phyloP scores from a whole-genome alignment of 2,113 vertebrate genomes.

The Heliornis fulica region DNA sequence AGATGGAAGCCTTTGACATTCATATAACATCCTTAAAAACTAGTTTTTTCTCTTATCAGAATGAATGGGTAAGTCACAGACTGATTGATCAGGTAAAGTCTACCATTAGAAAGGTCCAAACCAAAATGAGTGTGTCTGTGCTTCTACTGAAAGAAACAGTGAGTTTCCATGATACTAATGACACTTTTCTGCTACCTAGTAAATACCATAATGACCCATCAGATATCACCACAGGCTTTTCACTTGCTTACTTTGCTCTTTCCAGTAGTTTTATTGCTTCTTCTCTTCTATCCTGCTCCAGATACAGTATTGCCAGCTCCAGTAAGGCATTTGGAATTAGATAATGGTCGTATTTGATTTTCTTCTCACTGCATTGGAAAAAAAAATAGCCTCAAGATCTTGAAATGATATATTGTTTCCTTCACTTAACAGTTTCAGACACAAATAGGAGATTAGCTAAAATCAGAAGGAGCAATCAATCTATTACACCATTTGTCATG shows the following conservation, averaged over 20 bases:
- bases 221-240: not conserved
- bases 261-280: conserved; percentile 90
- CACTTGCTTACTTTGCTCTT: conserved; percentile 86
- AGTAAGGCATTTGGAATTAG: conserved; percentile 93
- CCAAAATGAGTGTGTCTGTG: rapidly evolving
- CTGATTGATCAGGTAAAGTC: not conserved
- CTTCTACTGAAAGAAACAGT: not conserved
- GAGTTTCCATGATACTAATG: not conserved
- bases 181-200: not conserved
- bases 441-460: not conserved
- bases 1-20: not conserved
- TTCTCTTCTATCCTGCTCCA: conserved; percentile 84
- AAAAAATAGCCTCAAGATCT: not conserved
- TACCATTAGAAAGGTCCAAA: not conserved
- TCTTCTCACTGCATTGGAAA: conserved; percentile 83
- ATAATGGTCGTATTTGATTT: conserved; percentile 96
- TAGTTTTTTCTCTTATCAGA: not conserved
- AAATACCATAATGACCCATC: not conserved
- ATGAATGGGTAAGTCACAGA: not conserved
- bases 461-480: conserved; percentile 6
- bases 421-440: not conserved
- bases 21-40: not conserved
- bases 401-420: not conserved
- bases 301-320: conserved; percentile 90
- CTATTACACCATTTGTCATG: not conserved